Evolutionary conservation across 1,140 invertebrate genomes (phyloP).

Genomic region (Leptinotarsa defecta): DNA sequence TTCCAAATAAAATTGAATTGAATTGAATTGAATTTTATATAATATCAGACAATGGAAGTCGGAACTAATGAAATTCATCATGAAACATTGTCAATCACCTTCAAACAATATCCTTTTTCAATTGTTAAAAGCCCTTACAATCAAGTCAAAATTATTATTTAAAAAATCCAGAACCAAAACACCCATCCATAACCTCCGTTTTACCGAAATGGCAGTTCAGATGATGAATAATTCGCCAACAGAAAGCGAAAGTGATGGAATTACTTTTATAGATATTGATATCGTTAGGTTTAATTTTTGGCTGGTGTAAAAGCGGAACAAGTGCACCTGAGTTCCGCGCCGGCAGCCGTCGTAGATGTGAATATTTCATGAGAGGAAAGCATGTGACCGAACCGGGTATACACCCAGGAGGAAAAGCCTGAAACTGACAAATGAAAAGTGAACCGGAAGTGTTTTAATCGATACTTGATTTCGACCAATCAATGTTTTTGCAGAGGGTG

Average conservation of each 20-base stretch:
- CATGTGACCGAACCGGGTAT: slow-evolving; percentile 14
- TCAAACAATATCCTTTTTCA: no score
- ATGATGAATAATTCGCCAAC: slow-evolving; percentile 37
- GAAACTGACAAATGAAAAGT: slow-evolving; percentile 21
- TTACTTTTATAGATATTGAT: slow-evolving; percentile 47
- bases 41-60: no score
- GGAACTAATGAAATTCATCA: no score
- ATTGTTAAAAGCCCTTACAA: no score
- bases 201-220: neutral
- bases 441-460: neutral
- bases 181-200: neutral
- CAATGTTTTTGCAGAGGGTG: neutral
- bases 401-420: slow-evolving; percentile 4
- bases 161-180: neutral
- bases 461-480: slow-evolving; percentile 8
- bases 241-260: slow-evolving; percentile 41
- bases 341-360: slow-evolving; percentile 22
- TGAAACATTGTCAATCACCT: no score
- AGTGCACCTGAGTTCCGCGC: slow-evolving; percentile 41
- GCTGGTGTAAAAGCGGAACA: slow-evolving; percentile 36
- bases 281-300: slow-evolving; percentile 45
- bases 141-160: no score
- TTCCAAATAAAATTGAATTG: no score
- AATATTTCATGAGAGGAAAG: slow-evolving; percentile 42
- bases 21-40: no score